phyloP scores from a whole-genome alignment of 2,888 invertebrate species.

The Aleiodes alternator region DNA sequence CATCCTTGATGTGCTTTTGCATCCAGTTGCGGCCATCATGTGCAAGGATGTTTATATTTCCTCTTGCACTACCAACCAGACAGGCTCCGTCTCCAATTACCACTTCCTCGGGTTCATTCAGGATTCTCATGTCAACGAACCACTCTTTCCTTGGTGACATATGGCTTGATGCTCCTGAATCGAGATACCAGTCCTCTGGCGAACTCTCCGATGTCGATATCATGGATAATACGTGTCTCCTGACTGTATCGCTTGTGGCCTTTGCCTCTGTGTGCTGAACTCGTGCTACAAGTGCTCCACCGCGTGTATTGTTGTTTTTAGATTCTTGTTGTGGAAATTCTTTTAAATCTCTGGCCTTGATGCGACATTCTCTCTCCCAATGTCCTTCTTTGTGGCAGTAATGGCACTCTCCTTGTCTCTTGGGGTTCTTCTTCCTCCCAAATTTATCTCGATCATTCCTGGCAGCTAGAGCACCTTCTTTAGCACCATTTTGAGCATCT shows the following conservation, averaged over 20 bases:
- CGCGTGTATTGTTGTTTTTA: neutral
- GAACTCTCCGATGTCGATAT: neutral
- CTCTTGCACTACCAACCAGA: neutral
- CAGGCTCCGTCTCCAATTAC: too few relatives aligned
- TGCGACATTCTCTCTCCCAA: neutral
- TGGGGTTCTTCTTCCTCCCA: neutral
- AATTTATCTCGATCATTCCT: neutral
- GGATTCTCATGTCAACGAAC: slow-evolving; percentile 46
- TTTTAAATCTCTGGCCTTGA: neutral
- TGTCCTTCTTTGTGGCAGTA: slow-evolving; percentile 51
- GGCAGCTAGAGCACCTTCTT: slow-evolving; percentile 30
- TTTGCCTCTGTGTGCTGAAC: neutral
- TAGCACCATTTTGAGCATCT: too few relatives aligned
- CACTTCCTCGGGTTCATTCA: too few relatives aligned
- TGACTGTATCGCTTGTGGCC: neutral
- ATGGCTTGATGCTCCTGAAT: slow-evolving; percentile 55
- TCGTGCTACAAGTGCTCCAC: neutral
- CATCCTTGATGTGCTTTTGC: slow-evolving; percentile 48
- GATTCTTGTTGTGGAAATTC: neutral
- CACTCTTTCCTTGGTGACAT: slow-evolving; percentile 50
- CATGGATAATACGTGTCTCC: neutral
- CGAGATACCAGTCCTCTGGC: slow-evolving; percentile 41
- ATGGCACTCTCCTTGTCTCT: slow-evolving; percentile 35
- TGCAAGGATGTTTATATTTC: slow-evolving; percentile 50
- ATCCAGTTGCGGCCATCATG: slow-evolving; percentile 50